Evolutionary conservation across 2,888 invertebrate species (phyloP).

Genomic region (Drosophila anomalipes): DNA sequence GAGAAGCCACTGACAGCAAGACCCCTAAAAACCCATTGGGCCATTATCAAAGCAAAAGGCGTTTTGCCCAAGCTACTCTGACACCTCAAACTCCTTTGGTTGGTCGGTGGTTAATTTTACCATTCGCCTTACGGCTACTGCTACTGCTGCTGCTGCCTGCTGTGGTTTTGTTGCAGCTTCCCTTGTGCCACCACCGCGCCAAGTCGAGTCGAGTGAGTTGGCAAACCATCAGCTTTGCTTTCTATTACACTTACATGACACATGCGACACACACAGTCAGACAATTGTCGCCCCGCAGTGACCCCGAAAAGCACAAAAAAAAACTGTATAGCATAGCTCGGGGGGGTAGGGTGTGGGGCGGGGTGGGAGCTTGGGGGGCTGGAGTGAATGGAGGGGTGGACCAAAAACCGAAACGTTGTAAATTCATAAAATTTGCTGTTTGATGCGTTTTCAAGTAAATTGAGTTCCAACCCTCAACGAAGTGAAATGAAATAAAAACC

Average conservation of each 20-base stretch:
- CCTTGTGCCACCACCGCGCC: conserved; percentile 47
- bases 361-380: background rate
- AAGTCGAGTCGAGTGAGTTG: conserved; percentile 27
- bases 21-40: conserved; percentile 44
- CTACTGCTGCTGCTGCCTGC: conserved; percentile 25
- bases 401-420: conserved; percentile 76
- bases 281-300: conserved; percentile 76
- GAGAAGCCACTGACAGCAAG: conserved; percentile 39
- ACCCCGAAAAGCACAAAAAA: conserved; percentile 56
- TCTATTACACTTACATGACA: conserved; percentile 80
- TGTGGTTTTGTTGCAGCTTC: conserved; percentile 65
- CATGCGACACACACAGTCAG: conserved; percentile 50
- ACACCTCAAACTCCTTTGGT: conserved; percentile 75
- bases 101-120: conserved; percentile 76
- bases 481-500: conserved; percentile 80
- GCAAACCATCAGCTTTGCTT: conserved; percentile 76
- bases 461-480: conserved; percentile 80
- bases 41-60: conserved; percentile 77
- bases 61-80: conserved; percentile 61
- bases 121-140: conserved; percentile 75
- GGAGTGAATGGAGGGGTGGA: conserved; percentile 8
- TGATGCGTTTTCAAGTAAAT: conserved; percentile 82
- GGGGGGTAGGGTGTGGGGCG: background rate
- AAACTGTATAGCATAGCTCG: conserved; percentile 30
- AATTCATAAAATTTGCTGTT: conserved; percentile 82